Conservation (phyloP, 2,888 invertebrate genomes). For the Didymodactylos carnosus region DNA sequence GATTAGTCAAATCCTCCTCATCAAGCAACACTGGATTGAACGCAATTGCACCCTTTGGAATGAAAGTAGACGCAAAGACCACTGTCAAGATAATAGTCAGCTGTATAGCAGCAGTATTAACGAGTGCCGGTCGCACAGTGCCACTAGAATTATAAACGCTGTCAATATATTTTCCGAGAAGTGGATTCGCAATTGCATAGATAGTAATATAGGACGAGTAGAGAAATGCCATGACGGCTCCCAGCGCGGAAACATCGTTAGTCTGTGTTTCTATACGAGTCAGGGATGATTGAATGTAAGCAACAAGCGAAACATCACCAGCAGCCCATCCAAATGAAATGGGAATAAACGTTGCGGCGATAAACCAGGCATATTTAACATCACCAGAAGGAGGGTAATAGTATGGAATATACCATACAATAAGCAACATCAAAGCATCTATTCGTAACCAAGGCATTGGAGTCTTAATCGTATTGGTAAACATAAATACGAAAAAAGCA, state of each 20-base stretch:
- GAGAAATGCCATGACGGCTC: background rate
- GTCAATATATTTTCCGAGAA: background rate
- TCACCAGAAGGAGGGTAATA: background rate
- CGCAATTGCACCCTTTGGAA: background rate
- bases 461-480: background rate
- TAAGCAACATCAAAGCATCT: background rate
- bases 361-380: background rate
- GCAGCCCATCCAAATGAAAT: background rate
- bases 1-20: background rate
- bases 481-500: background rate
- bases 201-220: background rate
- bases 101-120: background rate
- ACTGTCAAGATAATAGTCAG: background rate
- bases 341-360: background rate
- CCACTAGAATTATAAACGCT: background rate
- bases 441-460: background rate
- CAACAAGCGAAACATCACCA: background rate
- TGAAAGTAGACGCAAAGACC: background rate
- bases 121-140: background rate
- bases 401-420: background rate
- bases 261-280: background rate
- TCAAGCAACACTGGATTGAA: background rate
- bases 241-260: background rate
- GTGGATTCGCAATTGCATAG: background rate
- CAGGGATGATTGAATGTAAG: background rate